Evolutionary conservation across 37 sponge, comb jelly and placozoan species (phyloP), one percentile per base, ranked within the genome.

Genomic region (Beroe ovata): DNA sequence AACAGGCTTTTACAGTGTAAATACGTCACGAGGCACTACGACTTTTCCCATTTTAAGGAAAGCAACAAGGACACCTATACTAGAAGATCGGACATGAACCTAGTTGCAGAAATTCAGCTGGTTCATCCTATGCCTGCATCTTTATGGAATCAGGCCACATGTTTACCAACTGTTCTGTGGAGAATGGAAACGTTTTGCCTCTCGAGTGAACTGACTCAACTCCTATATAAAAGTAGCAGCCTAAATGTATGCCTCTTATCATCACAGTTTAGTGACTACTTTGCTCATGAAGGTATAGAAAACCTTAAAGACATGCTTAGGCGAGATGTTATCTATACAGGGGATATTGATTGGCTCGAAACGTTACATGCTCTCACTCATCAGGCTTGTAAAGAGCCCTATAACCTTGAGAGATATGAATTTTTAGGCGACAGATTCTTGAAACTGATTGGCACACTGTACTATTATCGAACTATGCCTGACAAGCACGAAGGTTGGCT

Each of bases 341-440:
- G 84, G 0, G 54, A 39, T 11, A 77, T 77, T n/a, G 84, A 77
- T 23, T 77, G 84, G 84, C 21, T 77, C 0, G 84, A 77, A 26
- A 77, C 84, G 3, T 60, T 96, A 4, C 93, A 94, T 60, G 93
- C 97, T 8, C 63, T 96, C 30, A 96, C 95, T 0, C 90, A 90
- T 8, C 71, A 64, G 18, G 59, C 89, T 35, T 94, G 95, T 90
- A 89, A 91, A 1, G 99, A 94, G 41, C 71, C 66, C 0, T 63
- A 96, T 40, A 91, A 96, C 38, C 88, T 94, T 25, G 99, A 99
- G 88, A 91, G 96, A 58, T 91, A 94, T 59, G 99, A 99, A 61
- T 89, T 91, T 8, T 90, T 99, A 23, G 99, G 99, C 0, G 99
- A 99, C 64, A 90, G 94, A 16, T 94, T 96, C 88, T 90, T 99